Base-by-base conservation (phyloP, 2,888 invertebrate genomes). In the Drosophila lacicola region DNA sequence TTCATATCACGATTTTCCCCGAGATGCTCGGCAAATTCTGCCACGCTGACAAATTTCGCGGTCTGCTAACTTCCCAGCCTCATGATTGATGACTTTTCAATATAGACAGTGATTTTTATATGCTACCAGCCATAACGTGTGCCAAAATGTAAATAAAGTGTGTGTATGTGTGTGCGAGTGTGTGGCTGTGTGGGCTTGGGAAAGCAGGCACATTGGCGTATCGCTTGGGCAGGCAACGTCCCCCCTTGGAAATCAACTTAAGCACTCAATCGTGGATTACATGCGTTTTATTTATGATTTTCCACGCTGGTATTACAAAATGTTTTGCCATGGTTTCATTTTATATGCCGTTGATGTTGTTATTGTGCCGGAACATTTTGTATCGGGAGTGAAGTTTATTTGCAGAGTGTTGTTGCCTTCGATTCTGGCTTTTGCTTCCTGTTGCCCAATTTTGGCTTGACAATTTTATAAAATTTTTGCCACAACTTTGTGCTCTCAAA, bases 251-350 rank as follows among this genome's bases (percentile, higher is more conserved):
- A 86, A 78, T 80, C 80, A 86, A 84, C 87, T 83, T 80, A 81
- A 87, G 90, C 74, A 85, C 88, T 87, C 89, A 85, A 87, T 89
- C 74, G 82, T 76, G 90, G 88, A 87, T 90, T 89, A 90, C 89
- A 88, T 76, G 88, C 84, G 90, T 80, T 84, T 90, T 88, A 90
- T 90, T 90, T 90, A 89, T 90, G 87, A 90, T 85, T 80, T 80
- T 85, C 74, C 71, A 67, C 74, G 89, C 89, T 87, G 81, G 79
- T 72, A 84, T 81, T 74, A 84, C 87, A 77, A 66, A 80, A 88
- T 80, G 73, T 85, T 85, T 71, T 71, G 33, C 61, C 68, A 64
- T 62, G 61, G 62, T 70, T 76, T 77, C 70, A 71, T 74, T 82
- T 83, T 79, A 77, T 85, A 85, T 82, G 68, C 70, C 74, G 79